These are phyloP conservation scores for Lasaia peninsularis DNA, from an alignment of 1,140 invertebrate species.

Conservation along the genomic window DNA sequence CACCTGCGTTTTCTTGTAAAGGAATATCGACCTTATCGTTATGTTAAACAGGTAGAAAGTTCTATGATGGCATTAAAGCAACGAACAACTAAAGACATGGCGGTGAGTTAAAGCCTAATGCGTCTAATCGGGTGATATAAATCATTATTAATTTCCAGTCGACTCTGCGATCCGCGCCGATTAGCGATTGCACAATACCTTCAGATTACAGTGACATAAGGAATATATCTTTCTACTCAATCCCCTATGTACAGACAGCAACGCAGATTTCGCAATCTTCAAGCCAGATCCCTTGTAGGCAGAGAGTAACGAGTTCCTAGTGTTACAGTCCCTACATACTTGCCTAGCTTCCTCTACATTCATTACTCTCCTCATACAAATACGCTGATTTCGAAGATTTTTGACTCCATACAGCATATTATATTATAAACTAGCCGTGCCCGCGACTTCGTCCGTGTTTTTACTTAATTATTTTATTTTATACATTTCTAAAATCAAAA, in stretches of 20 bases:
- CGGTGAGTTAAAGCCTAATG: slow-evolving; percentile 57
- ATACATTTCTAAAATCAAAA: no score
- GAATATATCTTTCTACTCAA: slow-evolving; percentile 72
- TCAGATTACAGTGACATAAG: slow-evolving; percentile 50
- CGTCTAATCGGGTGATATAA: slow-evolving; percentile 70
- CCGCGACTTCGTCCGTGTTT: no score
- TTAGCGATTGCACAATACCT: slow-evolving; percentile 72
- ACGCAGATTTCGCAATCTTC: background rate
- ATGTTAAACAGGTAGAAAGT: slow-evolving; percentile 12
- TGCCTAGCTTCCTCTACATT: no score
- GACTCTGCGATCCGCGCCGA: slow-evolving; percentile 58
- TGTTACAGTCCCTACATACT: no score
- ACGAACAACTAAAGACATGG: slow-evolving; percentile 43
- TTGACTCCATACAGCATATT: no score
- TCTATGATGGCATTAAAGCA: background rate
- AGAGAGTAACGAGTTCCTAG: no score
- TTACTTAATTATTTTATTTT: no score
- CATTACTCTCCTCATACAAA: no score
- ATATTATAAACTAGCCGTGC: no score
- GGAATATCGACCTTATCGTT: slow-evolving; percentile 22
- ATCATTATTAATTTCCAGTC: slow-evolving; percentile 73
- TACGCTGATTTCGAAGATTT: no score
- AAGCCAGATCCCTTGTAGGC: no score
- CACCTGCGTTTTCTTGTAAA: slow-evolving; percentile 24
- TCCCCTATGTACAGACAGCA: slow-evolving; percentile 53